Evolutionary conservation across 2,888 invertebrate genomes (phyloP).

Genomic region (Troides aeacus): DNA sequence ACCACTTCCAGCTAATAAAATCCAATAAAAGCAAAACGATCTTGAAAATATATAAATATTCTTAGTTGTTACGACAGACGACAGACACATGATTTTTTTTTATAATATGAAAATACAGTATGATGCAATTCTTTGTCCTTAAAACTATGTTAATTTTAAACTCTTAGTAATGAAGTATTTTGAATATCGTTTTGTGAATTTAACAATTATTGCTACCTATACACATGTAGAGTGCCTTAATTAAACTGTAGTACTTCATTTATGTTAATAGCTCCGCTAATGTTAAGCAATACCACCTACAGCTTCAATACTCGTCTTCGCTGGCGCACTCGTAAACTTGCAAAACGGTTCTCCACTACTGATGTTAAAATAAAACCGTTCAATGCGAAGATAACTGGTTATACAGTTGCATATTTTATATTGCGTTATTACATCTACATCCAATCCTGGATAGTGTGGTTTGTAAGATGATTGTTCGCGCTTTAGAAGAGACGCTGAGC

Average conservation of each 20-base stretch:
- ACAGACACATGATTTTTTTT: too few relatives aligned
- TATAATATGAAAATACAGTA: too few relatives aligned
- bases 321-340: constrained; percentile 16
- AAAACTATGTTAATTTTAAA: too few relatives aligned
- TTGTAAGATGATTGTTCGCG: background rate
- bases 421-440: constrained; percentile 3
- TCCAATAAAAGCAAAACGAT: too few relatives aligned
- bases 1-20: too few relatives aligned
- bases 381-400: constrained; percentile 15
- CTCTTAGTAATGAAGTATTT: too few relatives aligned
- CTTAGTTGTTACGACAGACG: too few relatives aligned
- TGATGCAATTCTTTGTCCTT: too few relatives aligned
- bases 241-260: constrained; percentile 6
- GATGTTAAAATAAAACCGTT: constrained; percentile 25
- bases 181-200: too few relatives aligned
- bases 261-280: constrained; percentile 10
- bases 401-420: constrained; percentile 5
- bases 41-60: too few relatives aligned
- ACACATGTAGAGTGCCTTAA: constrained; percentile 1
- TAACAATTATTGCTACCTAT: too few relatives aligned
- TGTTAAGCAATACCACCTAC: constrained; percentile 23
- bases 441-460: background rate
- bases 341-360: constrained; percentile 17
- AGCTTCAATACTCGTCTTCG: constrained; percentile 20
- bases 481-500: too few relatives aligned